These are phyloP conservation scores for Hystrix brachyura DNA, from an alignment of 2,113 vertebrate species.

Conservation along the genomic window DNA sequence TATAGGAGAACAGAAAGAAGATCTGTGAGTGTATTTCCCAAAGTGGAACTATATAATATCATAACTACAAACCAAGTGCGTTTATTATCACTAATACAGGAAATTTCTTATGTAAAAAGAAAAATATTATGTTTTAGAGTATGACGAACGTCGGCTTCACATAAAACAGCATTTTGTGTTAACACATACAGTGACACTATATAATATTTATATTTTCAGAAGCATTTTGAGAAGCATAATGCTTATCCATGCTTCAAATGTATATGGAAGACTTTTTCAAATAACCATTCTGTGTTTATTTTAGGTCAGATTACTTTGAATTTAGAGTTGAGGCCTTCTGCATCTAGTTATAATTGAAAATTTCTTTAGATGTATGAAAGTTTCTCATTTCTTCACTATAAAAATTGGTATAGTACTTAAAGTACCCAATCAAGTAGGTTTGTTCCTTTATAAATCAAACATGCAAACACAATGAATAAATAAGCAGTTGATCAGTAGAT, in stretches of 20 bases:
- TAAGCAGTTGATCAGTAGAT: constrained; percentile 72
- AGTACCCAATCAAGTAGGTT: constrained; percentile 66
- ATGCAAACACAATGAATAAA: constrained; percentile 79
- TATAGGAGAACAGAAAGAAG: background rate
- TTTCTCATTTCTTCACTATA: background rate
- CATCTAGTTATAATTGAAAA: constrained; percentile 22
- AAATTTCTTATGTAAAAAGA: background rate
- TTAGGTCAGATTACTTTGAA: background rate
- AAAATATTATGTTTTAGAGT: background rate
- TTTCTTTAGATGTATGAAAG: background rate
- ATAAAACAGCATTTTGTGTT: background rate
- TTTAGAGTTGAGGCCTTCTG: background rate
- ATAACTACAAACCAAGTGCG: background rate
- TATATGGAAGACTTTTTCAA: background rate
- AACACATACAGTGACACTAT: background rate
- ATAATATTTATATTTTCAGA: background rate
- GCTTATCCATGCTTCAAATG: background rate
- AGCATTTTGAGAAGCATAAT: background rate
- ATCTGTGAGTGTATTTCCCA: background rate
- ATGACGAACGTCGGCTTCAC: background rate
- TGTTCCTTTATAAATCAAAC: constrained; percentile 76
- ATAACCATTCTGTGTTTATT: background rate
- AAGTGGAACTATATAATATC: background rate
- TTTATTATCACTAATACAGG: background rate
- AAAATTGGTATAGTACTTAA: constrained; percentile 58